phyloP scores from a whole-genome alignment of 2,797 vertebrate species.

The Tarsius wallacei region DNA sequence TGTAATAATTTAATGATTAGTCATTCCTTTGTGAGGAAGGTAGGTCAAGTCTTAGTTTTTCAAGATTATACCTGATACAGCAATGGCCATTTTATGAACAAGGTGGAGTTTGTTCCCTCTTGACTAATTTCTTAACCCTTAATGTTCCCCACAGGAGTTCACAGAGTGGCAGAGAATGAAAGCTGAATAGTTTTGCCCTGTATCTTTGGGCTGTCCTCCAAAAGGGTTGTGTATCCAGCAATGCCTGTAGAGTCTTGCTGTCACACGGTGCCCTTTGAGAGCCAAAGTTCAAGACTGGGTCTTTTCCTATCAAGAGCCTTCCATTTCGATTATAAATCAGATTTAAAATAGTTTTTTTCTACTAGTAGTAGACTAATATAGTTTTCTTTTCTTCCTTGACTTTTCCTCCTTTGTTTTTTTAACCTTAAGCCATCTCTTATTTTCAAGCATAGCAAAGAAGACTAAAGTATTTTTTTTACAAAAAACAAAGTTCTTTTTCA shows the following conservation, averaged over 20 bases:
- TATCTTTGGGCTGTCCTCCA: background rate
- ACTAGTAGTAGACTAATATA: background rate
- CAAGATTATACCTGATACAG: background rate
- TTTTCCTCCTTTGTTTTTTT: background rate
- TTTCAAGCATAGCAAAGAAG: constrained; percentile 42
- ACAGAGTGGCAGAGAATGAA: constrained; percentile 10
- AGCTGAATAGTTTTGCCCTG: background rate
- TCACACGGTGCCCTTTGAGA: background rate
- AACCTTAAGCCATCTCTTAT: constrained; percentile 15
- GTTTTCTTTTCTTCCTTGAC: background rate
- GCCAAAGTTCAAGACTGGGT: background rate
- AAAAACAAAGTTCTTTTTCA: background rate
- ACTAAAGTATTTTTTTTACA: background rate
- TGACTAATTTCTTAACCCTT: constrained; percentile 48
- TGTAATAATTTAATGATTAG: background rate
- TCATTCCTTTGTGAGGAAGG: background rate
- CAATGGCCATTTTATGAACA: constrained; percentile 24
- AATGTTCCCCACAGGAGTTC: background rate
- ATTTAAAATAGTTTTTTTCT: constrained; percentile 35
- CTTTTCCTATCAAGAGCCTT: background rate
- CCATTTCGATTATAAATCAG: constrained; percentile 50
- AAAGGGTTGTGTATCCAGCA: background rate
- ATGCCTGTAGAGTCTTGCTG: background rate
- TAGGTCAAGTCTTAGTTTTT: constrained; percentile 51
- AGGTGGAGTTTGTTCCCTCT: background rate